Percentiles rank a stretch among this genome's conserved stretches.
phyloP scores from a whole-genome alignment of 1,140 invertebrate genomes.

The Listronotus bonariensis region DNA sequence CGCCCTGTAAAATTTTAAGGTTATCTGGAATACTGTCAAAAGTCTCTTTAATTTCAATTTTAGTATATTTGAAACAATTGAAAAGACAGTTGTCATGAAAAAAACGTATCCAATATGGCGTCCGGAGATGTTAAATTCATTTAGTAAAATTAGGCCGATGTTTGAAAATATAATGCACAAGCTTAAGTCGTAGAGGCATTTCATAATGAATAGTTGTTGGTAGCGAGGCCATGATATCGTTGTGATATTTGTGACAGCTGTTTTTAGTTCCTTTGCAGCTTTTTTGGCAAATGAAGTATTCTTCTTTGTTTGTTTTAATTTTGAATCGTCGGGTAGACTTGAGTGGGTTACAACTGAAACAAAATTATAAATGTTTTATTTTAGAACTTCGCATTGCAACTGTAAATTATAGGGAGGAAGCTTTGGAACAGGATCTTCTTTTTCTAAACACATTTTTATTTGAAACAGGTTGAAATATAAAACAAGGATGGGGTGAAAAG shows the following conservation, averaged over 20 bases:
- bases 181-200: constrained; percentile 25
- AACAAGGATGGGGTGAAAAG: too few relatives aligned
- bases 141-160: constrained; percentile 12
- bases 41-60: constrained; percentile 21
- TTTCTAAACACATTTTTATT: too few relatives aligned
- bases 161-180: constrained; percentile 18
- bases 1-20: constrained; percentile 24
- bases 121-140: constrained; percentile 24
- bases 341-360: constrained; percentile 28
- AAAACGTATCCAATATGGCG: constrained; percentile 33
- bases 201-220: constrained; percentile 23
- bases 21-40: constrained; percentile 33
- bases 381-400: too few relatives aligned
- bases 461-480: too few relatives aligned
- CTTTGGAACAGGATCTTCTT: too few relatives aligned
- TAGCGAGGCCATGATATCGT: constrained; percentile 30
- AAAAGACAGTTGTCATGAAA: constrained; percentile 18
- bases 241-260: constrained; percentile 22
- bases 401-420: too few relatives aligned
- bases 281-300: constrained; percentile 6
- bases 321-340: constrained; percentile 4
- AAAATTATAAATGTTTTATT: neutral
- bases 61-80: constrained; percentile 13
- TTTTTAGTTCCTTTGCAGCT: constrained; percentile 12
- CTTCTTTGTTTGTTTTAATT: constrained; percentile 1